Evolutionary conservation across 2,113 vertebrate species (phyloP), one percentile per base, ranked within the genome.

Genomic region (Muscicapa adusta): DNA sequence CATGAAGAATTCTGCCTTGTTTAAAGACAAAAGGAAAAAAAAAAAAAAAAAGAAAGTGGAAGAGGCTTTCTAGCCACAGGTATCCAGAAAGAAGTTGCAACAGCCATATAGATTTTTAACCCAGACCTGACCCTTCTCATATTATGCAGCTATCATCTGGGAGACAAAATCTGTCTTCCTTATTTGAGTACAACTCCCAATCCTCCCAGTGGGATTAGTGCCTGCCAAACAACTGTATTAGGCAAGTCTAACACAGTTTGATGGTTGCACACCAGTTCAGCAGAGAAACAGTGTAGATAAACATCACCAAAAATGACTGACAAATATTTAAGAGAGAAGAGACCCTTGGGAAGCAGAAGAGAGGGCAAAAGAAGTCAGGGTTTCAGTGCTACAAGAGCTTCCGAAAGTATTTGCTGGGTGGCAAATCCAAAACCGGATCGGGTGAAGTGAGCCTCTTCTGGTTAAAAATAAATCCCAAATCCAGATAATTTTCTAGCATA

Each of bases 401-500:
- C 75, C 22, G 74, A 31, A 71, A 66, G 78, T 62, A 48, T 91
- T 90, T 58, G 61, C 77, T 60, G 54, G 62, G 11, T 2, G 12
- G 18, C 43, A 81, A 93, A 93, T 50, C 61, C 56, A 78, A 82
- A 95, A 84, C 72, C 73, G 76, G 81, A 75, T 11, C 0, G 20
- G 79, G 42, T 23, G 28, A 89, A 92, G 66, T 12, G 67, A 89
- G 85, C 50, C 71, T 71, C 76, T 62, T 73, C 88, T 89, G 87
- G 81, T 94, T 95, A 95, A 94, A 96, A 96, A 29, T 80, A 88
- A 96, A 75, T 73, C 77, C 58, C 58, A 76, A 96, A 91, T 75
- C 75, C 71, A 61, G 93, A 75, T 66, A 40, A 57, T 90, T 95
- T 95, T 87, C 70, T 43, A 67, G 87, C 91, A 79, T 93, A 94